Conservation (phyloP, 2,888 invertebrate species). For the Craniophora ligustri region DNA sequence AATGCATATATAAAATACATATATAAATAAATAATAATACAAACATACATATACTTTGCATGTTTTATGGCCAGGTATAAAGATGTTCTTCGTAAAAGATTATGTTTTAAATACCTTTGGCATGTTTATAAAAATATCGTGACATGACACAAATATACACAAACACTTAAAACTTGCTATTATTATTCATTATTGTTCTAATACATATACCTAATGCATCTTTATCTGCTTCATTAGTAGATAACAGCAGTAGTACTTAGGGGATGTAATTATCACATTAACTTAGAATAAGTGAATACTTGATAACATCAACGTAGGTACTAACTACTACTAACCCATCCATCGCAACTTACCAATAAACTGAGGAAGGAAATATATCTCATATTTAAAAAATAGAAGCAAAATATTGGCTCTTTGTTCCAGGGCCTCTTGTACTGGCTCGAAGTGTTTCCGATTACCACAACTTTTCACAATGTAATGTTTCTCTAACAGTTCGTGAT, state of each 20-base stretch:
- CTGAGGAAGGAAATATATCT: conserved; percentile 10
- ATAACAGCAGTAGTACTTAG: no score
- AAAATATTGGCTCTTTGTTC: conserved; percentile 26
- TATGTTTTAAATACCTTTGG: no score
- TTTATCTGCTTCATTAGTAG: no score
- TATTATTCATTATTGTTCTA: no score
- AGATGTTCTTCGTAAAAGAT: no score
- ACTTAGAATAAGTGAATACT: conserved; percentile 5
- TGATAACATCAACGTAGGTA: conserved; percentile 16
- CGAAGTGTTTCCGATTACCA: conserved; percentile 48
- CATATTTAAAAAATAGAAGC: conserved; percentile 15
- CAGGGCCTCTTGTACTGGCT: conserved; percentile 26
- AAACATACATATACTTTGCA: no score
- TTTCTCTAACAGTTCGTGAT: conserved; percentile 42
- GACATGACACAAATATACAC: no score
- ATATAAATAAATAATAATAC: no score
- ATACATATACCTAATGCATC: no score
- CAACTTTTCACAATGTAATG: conserved; percentile 51
- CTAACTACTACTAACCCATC: not conserved
- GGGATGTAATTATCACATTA: not conserved
- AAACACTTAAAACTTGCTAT: no score
- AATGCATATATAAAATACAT: conserved; percentile 7
- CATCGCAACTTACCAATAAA: conserved; percentile 8
- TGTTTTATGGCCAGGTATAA: no score
- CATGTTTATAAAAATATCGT: no score